Conservation (phyloP, 1,140 invertebrate genomes). For the Drosophila asahinai region DNA sequence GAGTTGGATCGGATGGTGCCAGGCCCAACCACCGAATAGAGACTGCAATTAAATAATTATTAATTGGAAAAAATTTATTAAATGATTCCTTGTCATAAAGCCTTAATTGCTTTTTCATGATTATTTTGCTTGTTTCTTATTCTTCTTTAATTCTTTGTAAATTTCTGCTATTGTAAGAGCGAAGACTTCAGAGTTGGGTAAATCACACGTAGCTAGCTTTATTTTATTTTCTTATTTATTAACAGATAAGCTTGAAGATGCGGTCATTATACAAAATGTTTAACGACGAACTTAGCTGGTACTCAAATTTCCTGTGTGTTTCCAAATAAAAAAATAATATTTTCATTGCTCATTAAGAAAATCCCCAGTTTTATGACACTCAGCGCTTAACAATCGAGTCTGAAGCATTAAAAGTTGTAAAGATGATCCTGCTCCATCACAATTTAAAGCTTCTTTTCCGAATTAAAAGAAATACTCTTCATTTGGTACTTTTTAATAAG, state of each 20-base stretch:
- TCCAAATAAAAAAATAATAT: neutral
- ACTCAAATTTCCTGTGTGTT: neutral
- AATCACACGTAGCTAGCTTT: too few relatives aligned
- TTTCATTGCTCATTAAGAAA: neutral
- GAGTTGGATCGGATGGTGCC: slow-evolving; percentile 92
- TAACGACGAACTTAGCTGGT: neutral
- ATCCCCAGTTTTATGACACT: neutral
- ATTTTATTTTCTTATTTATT: too few relatives aligned
- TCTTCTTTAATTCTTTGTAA: slow-evolving; percentile 11
- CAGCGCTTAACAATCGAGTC: too few relatives aligned
- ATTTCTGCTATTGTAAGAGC: neutral
- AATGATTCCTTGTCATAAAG: too few relatives aligned
- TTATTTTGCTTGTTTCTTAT: slow-evolving; percentile 5
- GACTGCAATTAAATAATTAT: slow-evolving; percentile 85
- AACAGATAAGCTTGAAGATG: too few relatives aligned
- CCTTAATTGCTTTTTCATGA: slow-evolving; percentile 30
- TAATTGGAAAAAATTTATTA: neutral
- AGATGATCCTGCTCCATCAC: too few relatives aligned
- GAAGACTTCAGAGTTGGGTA: too few relatives aligned
- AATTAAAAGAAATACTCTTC: too few relatives aligned
- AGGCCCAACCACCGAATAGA: slow-evolving; percentile 93
- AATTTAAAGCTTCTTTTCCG: neutral
- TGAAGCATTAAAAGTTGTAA: too few relatives aligned
- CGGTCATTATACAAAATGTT: neutral
- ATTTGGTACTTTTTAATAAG: too few relatives aligned